Percentiles rank a stretch among this genome's conserved stretches.
Conservation (phyloP, 2,888 invertebrate genomes). For the Orthonevra nobilis region DNA sequence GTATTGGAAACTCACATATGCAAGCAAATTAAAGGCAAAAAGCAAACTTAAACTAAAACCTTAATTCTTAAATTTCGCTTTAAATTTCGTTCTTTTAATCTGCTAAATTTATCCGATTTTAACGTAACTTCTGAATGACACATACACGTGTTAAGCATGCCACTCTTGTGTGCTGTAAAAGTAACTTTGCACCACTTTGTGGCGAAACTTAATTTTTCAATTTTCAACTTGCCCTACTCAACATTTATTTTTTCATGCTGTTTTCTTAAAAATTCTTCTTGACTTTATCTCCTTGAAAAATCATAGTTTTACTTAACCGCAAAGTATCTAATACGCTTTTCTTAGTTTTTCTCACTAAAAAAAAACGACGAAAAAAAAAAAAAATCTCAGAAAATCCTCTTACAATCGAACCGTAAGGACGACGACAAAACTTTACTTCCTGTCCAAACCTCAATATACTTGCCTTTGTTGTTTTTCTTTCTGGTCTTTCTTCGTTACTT, state of each 20-base stretch:
- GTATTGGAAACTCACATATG: too few relatives aligned
- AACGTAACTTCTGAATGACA: too few relatives aligned
- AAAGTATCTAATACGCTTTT: constrained; percentile 39
- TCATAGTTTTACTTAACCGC: constrained; percentile 41
- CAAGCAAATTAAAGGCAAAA: too few relatives aligned
- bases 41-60: too few relatives aligned
- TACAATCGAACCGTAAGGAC: constrained; percentile 65
- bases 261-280: constrained; percentile 1
- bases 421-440: constrained; percentile 69
- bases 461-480: constrained; percentile 28
- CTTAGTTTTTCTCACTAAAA: constrained; percentile 15
- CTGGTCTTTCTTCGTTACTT: background rate
- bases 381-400: constrained; percentile 71
- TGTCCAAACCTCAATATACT: constrained; percentile 61
- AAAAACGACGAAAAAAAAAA: constrained; percentile 51
- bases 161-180: too few relatives aligned
- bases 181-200: constrained; percentile 7
- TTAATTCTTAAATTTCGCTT: too few relatives aligned
- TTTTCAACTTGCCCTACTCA: constrained; percentile 20
- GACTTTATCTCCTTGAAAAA: constrained; percentile 39
- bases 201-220: constrained; percentile 27
- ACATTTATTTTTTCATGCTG: background rate
- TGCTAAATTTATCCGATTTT: too few relatives aligned
- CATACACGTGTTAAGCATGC: too few relatives aligned
- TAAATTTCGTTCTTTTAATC: too few relatives aligned